phyloP scores from a whole-genome alignment of 1,140 invertebrate species.

The Conopomorpha cramerella region DNA sequence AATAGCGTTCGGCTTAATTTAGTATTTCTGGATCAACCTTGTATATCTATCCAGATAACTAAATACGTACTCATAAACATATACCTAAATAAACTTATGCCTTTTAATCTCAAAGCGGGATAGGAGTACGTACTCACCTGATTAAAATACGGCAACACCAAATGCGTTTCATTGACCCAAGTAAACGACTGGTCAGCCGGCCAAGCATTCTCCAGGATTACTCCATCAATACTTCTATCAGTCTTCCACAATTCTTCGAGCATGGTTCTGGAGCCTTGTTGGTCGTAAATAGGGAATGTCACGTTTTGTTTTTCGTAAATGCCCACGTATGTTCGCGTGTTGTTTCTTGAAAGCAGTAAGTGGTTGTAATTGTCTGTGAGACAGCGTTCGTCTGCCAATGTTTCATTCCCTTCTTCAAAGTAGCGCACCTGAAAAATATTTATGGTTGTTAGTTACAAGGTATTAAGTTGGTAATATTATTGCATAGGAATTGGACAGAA shows the following conservation, averaged over 20 bases:
- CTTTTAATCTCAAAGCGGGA: too few relatives aligned
- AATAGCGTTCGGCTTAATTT: too few relatives aligned
- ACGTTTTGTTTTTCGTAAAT: constrained; percentile 12
- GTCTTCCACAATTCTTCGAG: constrained; percentile 25
- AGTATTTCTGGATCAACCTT: too few relatives aligned
- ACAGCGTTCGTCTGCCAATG: constrained; percentile 8
- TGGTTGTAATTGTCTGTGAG: constrained; percentile 14
- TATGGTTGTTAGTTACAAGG: too few relatives aligned
- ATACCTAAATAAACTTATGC: too few relatives aligned
- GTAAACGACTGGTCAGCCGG: constrained; percentile 34
- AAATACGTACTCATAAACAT: too few relatives aligned
- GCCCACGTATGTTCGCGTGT: constrained; percentile 20
- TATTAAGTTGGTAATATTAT: too few relatives aligned
- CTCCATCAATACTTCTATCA: constrained; percentile 16
- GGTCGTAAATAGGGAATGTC: constrained; percentile 27
- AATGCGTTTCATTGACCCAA: constrained; percentile 13
- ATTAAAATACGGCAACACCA: constrained; percentile 29
- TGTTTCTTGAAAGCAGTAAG: constrained; percentile 11
- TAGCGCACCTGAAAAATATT: too few relatives aligned
- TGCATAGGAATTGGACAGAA: too few relatives aligned
- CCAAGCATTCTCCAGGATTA: constrained; percentile 40
- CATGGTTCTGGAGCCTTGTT: constrained; percentile 14
- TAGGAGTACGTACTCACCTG: constrained; percentile 17
- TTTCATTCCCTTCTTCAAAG: constrained; percentile 2
- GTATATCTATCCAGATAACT: too few relatives aligned